phyloP scores from a whole-genome alignment of 2,797 vertebrate species.

The Lates japonicus region DNA sequence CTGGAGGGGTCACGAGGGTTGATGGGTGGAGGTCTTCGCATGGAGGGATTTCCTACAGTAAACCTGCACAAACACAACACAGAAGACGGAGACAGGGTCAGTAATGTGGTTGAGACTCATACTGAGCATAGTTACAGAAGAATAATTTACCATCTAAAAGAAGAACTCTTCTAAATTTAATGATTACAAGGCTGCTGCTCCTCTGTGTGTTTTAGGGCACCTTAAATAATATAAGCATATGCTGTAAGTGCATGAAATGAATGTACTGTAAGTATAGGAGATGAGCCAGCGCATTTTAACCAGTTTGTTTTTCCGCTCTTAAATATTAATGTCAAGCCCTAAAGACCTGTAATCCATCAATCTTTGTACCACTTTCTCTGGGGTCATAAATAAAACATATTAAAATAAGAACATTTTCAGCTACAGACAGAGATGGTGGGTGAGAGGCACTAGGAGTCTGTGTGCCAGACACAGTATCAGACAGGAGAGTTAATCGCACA shows the following conservation, averaged over 20 bases:
- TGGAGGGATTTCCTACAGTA: conserved; percentile 96
- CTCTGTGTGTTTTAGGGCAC: conserved; percentile 23
- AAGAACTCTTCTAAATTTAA: conserved; percentile 41
- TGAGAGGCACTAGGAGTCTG: conserved; percentile 7
- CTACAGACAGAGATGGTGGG: conserved; percentile 25
- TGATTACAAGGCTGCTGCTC: conserved; percentile 33
- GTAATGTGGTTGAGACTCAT: not conserved
- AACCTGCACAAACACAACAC: conserved; percentile 78
- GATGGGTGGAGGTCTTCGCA: conserved; percentile 95
- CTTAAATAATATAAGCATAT: conserved; percentile 52
- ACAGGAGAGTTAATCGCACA: conserved; percentile 15
- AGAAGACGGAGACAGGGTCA: not conserved
- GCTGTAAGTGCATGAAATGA: conserved; percentile 24
- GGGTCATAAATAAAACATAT: conserved; percentile 62
- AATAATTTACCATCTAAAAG: conserved; percentile 37
- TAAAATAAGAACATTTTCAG: conserved; percentile 47
- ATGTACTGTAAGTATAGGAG: conserved; percentile 34
- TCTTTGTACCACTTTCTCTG: conserved; percentile 27
- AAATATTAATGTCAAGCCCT: conserved; percentile 58
- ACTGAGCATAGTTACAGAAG: not conserved
- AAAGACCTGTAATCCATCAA: conserved; percentile 57
- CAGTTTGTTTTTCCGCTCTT: conserved; percentile 38
- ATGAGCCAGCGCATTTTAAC: conserved; percentile 38
- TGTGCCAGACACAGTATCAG: conserved; percentile 23
- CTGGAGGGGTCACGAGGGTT: conserved; percentile 94